Base-by-base conservation (phyloP, 2,113 vertebrate species). In the Centropristis striata region DNA sequence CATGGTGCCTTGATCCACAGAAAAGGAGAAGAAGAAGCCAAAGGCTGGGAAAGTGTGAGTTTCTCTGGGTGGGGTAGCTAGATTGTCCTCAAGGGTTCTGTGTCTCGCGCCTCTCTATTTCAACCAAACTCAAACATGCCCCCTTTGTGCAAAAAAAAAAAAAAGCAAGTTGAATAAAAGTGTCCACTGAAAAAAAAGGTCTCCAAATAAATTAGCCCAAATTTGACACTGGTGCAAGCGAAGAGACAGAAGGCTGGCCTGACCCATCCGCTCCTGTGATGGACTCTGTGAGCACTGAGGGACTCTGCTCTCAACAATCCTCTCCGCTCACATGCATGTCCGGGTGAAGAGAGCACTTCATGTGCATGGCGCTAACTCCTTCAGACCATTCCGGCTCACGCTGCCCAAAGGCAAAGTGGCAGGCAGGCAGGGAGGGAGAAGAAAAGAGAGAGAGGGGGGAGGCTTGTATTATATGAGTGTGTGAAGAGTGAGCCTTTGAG, bases 351-450 rank as follows among this genome's bases (percentile, higher is more conserved):
- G 84, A 92, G 86, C 85, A 77, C 90, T 90, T 94, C 87, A 89
- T 86, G 88, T 80, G 88, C 87, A 78, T 71, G 82, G 75, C 59
- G 70, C 91, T 93, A 94, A 93, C 90, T 90, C 85, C 86, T 94
- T 94, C 87, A 91, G 93, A 92, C 82, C 90, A 88, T 87, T 90
- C 64, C n/a, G 47, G 73, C 85, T 92, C 88, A 75, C n/a, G 28
- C 78, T 86, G 90, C 93, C 92, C 88, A 80, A 80, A 90, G 93
- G 92, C 91, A 87, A 90, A 91, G 92, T 90, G 91, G 86, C 89
- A 86, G 83, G 83, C 81, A 80, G 72, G 51, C 72, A 64, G 70
- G 39, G 53, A 28, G 25, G 42, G 32, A 20, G 51, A 20, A 23
- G 16, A 21, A 21, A 20, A 13, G 32, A 32, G 32, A 37, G 28